A percentile compares a stretch with the other conserved stretches of the same genome.
Conservation (phyloP, 2,888 invertebrate genomes). For the Argyresthia goedartella region DNA sequence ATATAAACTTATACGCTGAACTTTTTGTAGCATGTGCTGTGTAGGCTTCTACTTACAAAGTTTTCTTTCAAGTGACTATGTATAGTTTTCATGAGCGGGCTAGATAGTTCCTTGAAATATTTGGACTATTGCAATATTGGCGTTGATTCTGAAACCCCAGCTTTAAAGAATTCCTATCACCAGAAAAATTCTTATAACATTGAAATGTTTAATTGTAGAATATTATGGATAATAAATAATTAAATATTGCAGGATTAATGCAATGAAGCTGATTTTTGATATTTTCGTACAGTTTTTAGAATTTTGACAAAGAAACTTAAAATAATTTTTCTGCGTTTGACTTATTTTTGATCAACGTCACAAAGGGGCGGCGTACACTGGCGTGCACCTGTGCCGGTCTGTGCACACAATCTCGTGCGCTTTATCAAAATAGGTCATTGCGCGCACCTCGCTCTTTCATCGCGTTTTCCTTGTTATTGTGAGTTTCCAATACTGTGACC, state of each 20-base stretch:
- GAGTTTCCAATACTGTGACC: background rate
- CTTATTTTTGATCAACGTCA: slow-evolving; percentile 4
- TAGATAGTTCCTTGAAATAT: background rate
- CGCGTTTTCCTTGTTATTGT: slow-evolving; percentile 2
- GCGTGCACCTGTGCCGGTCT: slow-evolving; percentile 27
- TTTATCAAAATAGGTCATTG: slow-evolving; percentile 69
- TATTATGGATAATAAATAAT: too few relatives aligned
- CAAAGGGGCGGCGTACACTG: slow-evolving; percentile 16
- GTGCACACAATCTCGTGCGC: slow-evolving; percentile 22
- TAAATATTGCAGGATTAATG: too few relatives aligned
- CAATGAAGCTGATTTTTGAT: too few relatives aligned
- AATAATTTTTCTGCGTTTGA: slow-evolving; percentile 4
- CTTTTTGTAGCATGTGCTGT: slow-evolving; percentile 61
- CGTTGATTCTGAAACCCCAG: background rate
- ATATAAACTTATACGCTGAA: slow-evolving; percentile 71
- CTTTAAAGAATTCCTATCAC: too few relatives aligned
- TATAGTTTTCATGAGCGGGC: background rate
- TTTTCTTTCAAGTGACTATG: slow-evolving; percentile 40
- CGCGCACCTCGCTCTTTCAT: slow-evolving; percentile 34
- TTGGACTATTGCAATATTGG: background rate
- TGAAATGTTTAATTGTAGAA: too few relatives aligned
- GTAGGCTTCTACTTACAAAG: slow-evolving; percentile 53
- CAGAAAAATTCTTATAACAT: too few relatives aligned
- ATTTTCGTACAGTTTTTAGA: too few relatives aligned
- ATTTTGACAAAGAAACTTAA: background rate